Evolutionary conservation across 2,113 vertebrate genomes (phyloP), one percentile per base, ranked within the genome.

Genomic region (Sorex fumeus): DNA sequence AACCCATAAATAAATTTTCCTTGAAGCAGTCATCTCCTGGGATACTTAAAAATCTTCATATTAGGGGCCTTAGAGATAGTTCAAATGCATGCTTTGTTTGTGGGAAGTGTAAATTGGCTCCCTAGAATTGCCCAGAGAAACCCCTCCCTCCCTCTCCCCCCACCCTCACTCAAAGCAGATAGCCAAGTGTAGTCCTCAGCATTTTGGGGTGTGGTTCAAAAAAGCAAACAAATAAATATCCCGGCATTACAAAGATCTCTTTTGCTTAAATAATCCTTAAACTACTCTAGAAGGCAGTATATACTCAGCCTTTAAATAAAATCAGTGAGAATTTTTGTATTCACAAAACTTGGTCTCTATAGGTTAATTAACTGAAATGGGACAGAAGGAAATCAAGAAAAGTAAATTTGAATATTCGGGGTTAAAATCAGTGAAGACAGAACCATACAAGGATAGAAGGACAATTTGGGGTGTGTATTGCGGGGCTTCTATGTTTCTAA

Each of bases 261-360:
- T 94, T 67, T 60, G n/a, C 72, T 90, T 72, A 64, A 64, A 40
- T 70, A 34, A 69, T 21, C 21, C 8, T 78, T 62, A 67, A 79
- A 43, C 70, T 34, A 6, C 18, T 94, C 43, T 8, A 43, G 6
- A 8, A 69, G 28, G 8, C 12, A 57, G 57, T 27, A 6, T 23
- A 15, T 8, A 47, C 1, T 47, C 13, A 76, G 8, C 36, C 32
- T 84, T 15, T 70, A 43, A 53, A 34, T 23, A 50, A 13, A 53
- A 19, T 53, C 53, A 53, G 53, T 53, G 53, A 16, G 53, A 53
- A 53, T 53, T 12, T 60, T 60, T 19, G 18, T 60, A 60, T 60
- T 23, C 60, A 28, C 60, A 28, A 92, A 66, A 60, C 6, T 72
- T 84, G 19, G 66, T 85, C 30, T 67, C 50, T 36, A 27, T 8